Conservation (phyloP, 2,797 vertebrate species). For the Aeoliscus strigatus region DNA sequence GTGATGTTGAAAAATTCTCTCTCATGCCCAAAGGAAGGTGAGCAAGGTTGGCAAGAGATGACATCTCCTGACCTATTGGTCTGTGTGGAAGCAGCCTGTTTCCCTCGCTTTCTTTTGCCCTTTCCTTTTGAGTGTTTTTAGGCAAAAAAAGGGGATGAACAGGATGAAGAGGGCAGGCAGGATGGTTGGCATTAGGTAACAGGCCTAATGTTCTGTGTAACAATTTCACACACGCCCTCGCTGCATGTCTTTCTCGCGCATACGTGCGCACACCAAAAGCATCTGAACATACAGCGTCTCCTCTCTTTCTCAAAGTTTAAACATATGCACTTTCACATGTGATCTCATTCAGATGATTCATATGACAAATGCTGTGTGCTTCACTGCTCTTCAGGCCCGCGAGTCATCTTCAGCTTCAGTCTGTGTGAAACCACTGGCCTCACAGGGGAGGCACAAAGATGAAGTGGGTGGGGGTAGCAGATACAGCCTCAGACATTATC, state of each 20-base stretch:
- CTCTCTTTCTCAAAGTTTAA: constrained; percentile 26
- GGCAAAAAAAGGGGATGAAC: constrained; percentile 38
- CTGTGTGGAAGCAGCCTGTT: constrained; percentile 13
- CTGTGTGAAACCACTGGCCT: too few species aligned
- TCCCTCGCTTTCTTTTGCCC: constrained; percentile 11
- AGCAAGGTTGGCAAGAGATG: constrained; percentile 12
- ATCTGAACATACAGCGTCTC: constrained; percentile 25
- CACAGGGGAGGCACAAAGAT: too few species aligned
- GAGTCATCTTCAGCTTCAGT: constrained; percentile 16
- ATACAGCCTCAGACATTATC: not conserved
- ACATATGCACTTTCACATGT: constrained; percentile 15
- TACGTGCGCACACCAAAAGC: constrained; percentile 11
- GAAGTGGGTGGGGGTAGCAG: too few species aligned
- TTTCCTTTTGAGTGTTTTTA: constrained; percentile 27
- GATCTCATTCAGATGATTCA: constrained; percentile 47
- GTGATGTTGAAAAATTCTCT: too few species aligned
- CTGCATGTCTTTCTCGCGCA: constrained; percentile 10
- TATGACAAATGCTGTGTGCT: constrained; percentile 39
- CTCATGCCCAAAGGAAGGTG: too few species aligned
- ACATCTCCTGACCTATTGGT: constrained; percentile 27
- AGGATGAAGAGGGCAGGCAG: constrained; percentile 44
- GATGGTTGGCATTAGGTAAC: constrained; percentile 52
- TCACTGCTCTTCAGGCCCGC: constrained; percentile 28
- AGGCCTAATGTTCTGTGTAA: constrained; percentile 54
- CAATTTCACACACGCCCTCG: constrained; percentile 45